These are phyloP conservation scores for Aphelinus certus DNA, from an alignment of 1,140 invertebrate genomes.

Conservation along the genomic window DNA sequence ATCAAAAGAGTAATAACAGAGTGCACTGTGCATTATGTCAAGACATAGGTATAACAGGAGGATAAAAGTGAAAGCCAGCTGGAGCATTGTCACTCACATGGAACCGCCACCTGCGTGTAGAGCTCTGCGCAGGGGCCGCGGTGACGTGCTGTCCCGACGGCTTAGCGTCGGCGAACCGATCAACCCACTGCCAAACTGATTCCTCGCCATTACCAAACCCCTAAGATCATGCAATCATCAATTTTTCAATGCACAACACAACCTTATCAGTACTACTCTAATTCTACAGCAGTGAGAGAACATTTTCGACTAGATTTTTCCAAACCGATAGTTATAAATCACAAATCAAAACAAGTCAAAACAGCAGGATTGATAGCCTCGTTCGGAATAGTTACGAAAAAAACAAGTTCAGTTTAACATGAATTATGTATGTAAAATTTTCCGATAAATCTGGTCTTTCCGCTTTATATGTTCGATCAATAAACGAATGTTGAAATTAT, in stretches of 20 bases:
- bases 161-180: conserved; percentile 58
- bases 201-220: conserved; percentile 63
- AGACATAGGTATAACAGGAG: conserved; percentile 56
- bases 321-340: no score
- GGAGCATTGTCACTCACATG: conserved; percentile 64
- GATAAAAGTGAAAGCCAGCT: conserved; percentile 55
- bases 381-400: no score
- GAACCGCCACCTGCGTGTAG: conserved; percentile 63
- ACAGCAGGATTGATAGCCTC: no score
- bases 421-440: no score
- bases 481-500: neutral
- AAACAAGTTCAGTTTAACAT: no score
- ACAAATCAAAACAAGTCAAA: no score
- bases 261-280: no score
- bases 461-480: no score
- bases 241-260: neutral
- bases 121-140: conserved; percentile 59
- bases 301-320: no score
- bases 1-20: conserved; percentile 46
- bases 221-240: conserved; percentile 44
- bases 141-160: conserved; percentile 63
- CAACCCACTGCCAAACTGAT: conserved; percentile 53
- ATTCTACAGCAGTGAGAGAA: no score
- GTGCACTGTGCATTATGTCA: conserved; percentile 54
- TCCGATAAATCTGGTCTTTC: no score